Evolutionary conservation across 2,113 vertebrate species (phyloP).

Genomic region (Acrocephalus arundinaceus): DNA sequence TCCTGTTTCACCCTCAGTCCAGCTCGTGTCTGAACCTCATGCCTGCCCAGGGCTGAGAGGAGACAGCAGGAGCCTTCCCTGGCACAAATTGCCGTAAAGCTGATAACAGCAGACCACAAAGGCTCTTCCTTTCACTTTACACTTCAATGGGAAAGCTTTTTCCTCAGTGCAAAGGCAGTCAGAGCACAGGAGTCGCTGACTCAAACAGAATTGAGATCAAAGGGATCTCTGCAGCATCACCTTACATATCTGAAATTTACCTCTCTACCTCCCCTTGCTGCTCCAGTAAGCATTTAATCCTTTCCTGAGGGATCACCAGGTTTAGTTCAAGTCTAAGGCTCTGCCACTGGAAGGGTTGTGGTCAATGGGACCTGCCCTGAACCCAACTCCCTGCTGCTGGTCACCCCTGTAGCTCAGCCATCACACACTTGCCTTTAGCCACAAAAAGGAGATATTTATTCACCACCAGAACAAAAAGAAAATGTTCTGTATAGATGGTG

Average conservation of each 20-base stretch:
- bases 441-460: background rate
- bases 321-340: background rate
- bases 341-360: background rate
- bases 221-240: background rate
- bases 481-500: background rate
- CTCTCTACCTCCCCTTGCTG: background rate
- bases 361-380: background rate
- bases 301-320: background rate
- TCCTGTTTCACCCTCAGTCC: background rate
- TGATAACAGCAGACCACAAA: background rate
- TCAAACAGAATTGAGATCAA: background rate
- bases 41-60: background rate
- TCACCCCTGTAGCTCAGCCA: background rate
- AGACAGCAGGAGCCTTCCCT: background rate
- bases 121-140: background rate
- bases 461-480: background rate
- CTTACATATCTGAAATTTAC: background rate
- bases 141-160: background rate
- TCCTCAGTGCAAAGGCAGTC: background rate
- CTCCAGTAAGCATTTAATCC: background rate
- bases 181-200: background rate
- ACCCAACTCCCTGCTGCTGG: background rate
- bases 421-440: background rate
- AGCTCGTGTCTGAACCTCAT: accelerated
- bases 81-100: background rate